These are phyloP conservation scores for cattle (Bos taurus) DNA, from an alignment of 2,113 vertebrate genomes.

Conservation along the genomic window ARS-UCD2.0 NC_037336.1:17347001-17347500, in stretches of 20 bases:
- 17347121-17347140: background rate
- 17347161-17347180: background rate
- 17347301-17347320: background rate
- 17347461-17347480: constrained; percentile 27
- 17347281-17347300: background rate
- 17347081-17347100: too few species aligned
- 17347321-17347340: fast-evolving
- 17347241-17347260: background rate
- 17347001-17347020: too few species aligned
- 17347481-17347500: background rate
- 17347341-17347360: background rate
- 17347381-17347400: background rate
- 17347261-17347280: background rate
- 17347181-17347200: background rate
- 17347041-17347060: too few species aligned
- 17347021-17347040: too few species aligned
- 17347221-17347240: background rate
- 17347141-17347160: background rate
- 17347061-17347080: too few species aligned
- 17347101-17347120: too few species aligned
- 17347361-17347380: background rate
- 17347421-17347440: background rate
- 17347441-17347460: background rate
- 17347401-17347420: background rate
- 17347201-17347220: background rate